phyloP scores from a whole-genome alignment of 2,797 vertebrate species.

The Macroramphosus scolopax region DNA sequence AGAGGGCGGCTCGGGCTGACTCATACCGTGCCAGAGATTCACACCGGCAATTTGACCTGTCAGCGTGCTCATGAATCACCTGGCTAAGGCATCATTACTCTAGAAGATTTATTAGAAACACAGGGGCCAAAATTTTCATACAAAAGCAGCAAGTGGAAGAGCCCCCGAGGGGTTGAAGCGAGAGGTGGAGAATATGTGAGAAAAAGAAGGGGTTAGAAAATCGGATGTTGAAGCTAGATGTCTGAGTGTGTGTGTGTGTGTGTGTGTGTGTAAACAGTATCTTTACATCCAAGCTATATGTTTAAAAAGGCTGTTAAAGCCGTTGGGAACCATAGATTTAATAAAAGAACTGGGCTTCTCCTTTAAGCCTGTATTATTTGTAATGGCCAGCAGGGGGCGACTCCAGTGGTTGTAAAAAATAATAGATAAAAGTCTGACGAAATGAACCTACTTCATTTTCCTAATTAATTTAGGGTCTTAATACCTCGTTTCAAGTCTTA shows the following conservation, averaged over 20 bases:
- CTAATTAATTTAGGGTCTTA: too few species aligned
- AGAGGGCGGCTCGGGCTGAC: conserved; percentile 61
- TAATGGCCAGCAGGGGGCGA: too few species aligned
- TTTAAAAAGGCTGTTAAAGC: too few species aligned
- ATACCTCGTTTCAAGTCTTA: too few species aligned
- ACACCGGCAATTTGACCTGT: conserved; percentile 83
- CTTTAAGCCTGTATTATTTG: too few species aligned
- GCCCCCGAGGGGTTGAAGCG: conserved; percentile 43
- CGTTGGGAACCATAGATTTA: too few species aligned
- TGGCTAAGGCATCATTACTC: conserved; percentile 78
- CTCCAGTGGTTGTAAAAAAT: too few species aligned
- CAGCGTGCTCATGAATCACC: conserved; percentile 79
- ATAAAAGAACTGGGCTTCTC: too few species aligned
- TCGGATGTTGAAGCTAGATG: conserved; percentile 23
- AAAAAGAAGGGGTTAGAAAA: conserved; percentile 34
- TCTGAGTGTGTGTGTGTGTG: conserved; percentile 6
- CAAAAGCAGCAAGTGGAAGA: conserved; percentile 62
- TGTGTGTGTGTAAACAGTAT: too few species aligned
- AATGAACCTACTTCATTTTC: too few species aligned
- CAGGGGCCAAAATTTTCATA: conserved; percentile 74
- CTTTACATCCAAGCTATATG: too few species aligned
- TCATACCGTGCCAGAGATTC: conserved; percentile 81
- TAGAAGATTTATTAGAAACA: conserved; percentile 80
- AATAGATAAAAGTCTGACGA: too few species aligned
- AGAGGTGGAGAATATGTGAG: conserved; percentile 41